A percentile compares a stretch with the other conserved stretches of the same genome.
These are phyloP conservation scores for Venturia canescens DNA, from an alignment of 1,140 invertebrate genomes.

Conservation along the genomic window DNA sequence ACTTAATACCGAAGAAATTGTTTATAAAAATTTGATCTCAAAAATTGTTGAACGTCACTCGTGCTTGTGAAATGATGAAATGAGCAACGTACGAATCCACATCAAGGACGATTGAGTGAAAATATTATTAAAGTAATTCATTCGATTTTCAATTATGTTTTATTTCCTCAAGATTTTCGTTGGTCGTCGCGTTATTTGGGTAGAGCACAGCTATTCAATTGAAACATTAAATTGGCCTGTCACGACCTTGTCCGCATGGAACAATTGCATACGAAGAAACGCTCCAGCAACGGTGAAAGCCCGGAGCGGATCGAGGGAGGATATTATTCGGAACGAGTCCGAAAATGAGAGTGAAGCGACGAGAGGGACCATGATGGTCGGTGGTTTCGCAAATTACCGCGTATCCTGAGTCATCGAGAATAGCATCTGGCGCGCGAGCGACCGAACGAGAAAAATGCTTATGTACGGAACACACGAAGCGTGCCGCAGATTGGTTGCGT, in stretches of 20 bases:
- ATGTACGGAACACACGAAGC: slow-evolving; percentile 47
- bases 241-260: slow-evolving; percentile 7
- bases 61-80: too few species aligned
- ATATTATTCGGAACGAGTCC: slow-evolving; percentile 15
- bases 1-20: too few species aligned
- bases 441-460: slow-evolving; percentile 41
- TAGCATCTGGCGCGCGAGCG: slow-evolving; percentile 62
- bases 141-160: too few species aligned
- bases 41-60: too few species aligned
- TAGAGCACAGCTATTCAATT: neutral
- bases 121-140: too few species aligned
- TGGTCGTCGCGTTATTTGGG: too few species aligned
- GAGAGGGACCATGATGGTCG: slow-evolving; percentile 56
- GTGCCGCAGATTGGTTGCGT: slow-evolving; percentile 60
- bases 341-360: slow-evolving; percentile 42
- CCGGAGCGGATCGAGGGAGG: neutral
- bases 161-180: too few species aligned
- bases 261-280: slow-evolving; percentile 14
- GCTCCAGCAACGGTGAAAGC: slow-evolving; percentile 1
- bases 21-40: too few species aligned
- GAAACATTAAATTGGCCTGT: slow-evolving; percentile 14
- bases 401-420: slow-evolving; percentile 55
- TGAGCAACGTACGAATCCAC: too few species aligned
- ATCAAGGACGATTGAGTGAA: too few species aligned
- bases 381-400: slow-evolving; percentile 67